Percentiles rank a stretch among this genome's conserved stretches.
phyloP scores from a whole-genome alignment of 2,888 invertebrate species.

The Euplexia lucipara region DNA sequence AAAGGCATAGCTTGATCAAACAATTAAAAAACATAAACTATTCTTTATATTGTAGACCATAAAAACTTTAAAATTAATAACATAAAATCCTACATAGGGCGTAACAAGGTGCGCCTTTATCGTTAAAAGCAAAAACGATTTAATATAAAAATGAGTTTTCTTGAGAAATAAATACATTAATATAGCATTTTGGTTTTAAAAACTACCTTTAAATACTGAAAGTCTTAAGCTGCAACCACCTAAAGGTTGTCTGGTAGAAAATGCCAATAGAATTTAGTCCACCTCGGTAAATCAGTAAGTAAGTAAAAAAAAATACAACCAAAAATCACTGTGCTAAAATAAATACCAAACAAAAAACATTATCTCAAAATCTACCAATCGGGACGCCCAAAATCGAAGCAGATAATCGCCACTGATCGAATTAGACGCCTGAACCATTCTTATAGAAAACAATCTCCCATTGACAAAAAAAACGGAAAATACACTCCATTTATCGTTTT shows the following conservation, averaged over 20 bases:
- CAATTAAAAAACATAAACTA: neutral
- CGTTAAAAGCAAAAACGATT: no score
- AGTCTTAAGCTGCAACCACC: no score
- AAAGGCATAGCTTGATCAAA: neutral
- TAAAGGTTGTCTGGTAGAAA: no score
- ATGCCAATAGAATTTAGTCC: no score
- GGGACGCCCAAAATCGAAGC: constrained; percentile 24
- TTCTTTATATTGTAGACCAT: no score
- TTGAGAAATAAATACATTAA: no score
- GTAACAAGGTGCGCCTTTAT: no score
- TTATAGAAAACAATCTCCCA: constrained; percentile 52
- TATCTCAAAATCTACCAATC: neutral
- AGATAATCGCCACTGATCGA: constrained; percentile 53
- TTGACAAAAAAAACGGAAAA: constrained; percentile 52
- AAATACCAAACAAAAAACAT: constrained; percentile 1
- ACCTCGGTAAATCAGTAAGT: neutral
- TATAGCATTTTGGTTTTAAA: no score
- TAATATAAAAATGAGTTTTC: no score
- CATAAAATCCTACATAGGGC: no score
- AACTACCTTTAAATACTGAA: no score
- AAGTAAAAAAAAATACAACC: neutral
- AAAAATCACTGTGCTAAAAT: neutral
- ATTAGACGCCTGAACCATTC: constrained; percentile 40
- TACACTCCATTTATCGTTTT: constrained; percentile 73
- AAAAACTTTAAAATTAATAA: no score